Percentiles rank a stretch among this genome's conserved stretches.
phyloP scores from a whole-genome alignment of 1,140 invertebrate genomes.

The Ridgeia piscesae region DNA sequence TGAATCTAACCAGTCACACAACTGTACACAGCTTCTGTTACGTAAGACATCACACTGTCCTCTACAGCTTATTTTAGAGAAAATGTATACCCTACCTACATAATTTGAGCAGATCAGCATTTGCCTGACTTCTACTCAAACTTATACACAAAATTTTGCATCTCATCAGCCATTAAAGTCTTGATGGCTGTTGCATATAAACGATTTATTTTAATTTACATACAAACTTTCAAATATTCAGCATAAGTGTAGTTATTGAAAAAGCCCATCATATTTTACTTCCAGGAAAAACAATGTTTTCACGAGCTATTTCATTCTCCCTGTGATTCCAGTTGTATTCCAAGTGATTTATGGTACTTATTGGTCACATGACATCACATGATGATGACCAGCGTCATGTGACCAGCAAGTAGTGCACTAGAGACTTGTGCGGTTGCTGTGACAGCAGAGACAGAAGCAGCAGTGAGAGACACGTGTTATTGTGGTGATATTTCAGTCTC shows the following conservation, averaged over 20 bases:
- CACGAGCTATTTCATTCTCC: not conserved
- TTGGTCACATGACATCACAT: not conserved
- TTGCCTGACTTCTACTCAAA: not conserved
- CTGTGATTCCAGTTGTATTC: too few relatives aligned
- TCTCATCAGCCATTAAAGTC: not conserved
- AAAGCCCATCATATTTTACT: not conserved
- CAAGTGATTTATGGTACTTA: too few relatives aligned
- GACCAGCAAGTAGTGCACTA: not conserved
- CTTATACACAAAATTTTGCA: not conserved
- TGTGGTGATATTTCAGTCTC: not conserved
- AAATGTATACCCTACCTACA: not conserved
- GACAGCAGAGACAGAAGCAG: not conserved
- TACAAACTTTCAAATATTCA: too few relatives aligned
- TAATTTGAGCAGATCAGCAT: not conserved
- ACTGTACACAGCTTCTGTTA: not conserved
- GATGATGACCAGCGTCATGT: not conserved
- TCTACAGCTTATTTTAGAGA: not conserved
- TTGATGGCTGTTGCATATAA: not conserved
- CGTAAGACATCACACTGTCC: not conserved
- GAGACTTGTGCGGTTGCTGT: not conserved
- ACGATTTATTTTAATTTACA: too few relatives aligned
- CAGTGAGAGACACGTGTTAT: not conserved
- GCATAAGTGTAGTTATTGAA: too few relatives aligned
- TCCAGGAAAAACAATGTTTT: not conserved
- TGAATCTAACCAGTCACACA: not conserved